Conservation (phyloP, 2,888 invertebrate genomes). For the Eupithecia tripunctaria region DNA sequence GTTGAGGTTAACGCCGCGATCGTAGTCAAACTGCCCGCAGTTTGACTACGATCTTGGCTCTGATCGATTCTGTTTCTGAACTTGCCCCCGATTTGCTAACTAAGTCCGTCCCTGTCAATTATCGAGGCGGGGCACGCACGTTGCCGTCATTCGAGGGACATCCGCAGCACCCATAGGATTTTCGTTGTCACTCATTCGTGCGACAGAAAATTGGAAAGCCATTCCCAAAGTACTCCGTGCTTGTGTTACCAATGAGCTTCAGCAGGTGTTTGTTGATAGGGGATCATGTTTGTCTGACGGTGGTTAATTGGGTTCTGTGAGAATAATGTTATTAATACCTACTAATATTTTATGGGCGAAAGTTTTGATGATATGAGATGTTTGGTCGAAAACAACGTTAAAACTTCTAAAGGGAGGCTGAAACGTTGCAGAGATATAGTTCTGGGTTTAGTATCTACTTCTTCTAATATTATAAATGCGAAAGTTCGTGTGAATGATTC, state of each 20-base stretch:
- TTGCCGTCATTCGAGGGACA: slow-evolving; percentile 46
- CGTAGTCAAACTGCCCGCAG: too few relatives aligned
- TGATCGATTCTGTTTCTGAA: too few relatives aligned
- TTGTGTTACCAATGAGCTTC: slow-evolving; percentile 44
- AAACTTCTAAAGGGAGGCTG: neutral
- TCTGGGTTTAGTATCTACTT: too few relatives aligned
- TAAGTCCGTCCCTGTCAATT: slow-evolving; percentile 40
- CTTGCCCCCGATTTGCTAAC: slow-evolving; percentile 12
- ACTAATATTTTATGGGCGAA: neutral
- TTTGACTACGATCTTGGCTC: too few relatives aligned
- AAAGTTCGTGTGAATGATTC: too few relatives aligned
- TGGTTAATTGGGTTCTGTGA: slow-evolving; percentile 6
- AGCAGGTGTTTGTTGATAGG: slow-evolving; percentile 35
- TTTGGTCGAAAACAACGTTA: neutral
- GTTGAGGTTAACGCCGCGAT: too few relatives aligned
- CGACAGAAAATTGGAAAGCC: slow-evolving; percentile 49
- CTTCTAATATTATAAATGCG: too few relatives aligned
- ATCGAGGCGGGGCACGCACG: slow-evolving; percentile 49
- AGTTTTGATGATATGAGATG: neutral
- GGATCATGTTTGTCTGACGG: slow-evolving; percentile 29
- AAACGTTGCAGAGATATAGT: neutral
- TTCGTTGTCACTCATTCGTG: slow-evolving; percentile 53
- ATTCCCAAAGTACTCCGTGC: slow-evolving; percentile 46
- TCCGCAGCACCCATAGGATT: slow-evolving; percentile 49
- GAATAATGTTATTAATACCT: neutral